Evolutionary conservation across 2,888 invertebrate genomes (phyloP).

Genomic region (Nomada fabriciana): DNA sequence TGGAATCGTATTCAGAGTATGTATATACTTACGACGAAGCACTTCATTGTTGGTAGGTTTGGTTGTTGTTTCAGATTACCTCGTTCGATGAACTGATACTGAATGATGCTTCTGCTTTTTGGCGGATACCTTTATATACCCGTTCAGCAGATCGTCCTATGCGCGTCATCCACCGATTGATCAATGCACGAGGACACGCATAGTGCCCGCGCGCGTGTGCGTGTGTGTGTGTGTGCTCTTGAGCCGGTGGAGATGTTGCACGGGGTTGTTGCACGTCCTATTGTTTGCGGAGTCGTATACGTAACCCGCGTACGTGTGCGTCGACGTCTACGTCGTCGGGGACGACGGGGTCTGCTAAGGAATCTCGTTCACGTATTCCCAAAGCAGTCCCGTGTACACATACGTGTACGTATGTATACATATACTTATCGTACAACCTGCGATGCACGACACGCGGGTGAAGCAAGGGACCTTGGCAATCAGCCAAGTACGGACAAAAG

Average conservation of each 20-base stretch:
- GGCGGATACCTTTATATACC: constrained; percentile 79
- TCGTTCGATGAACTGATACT: constrained; percentile 69
- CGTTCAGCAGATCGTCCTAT: constrained; percentile 66
- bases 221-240: constrained; percentile 19
- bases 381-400: constrained; percentile 44
- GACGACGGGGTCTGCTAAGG: constrained; percentile 57
- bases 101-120: constrained; percentile 78
- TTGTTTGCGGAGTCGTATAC: constrained; percentile 65
- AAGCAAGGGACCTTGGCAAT: constrained; percentile 80
- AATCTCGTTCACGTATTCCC: constrained; percentile 69
- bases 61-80: constrained; percentile 57
- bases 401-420: too few relatives aligned
- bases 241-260: constrained; percentile 54
- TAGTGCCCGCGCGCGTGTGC: constrained; percentile 18
- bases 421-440: constrained; percentile 33
- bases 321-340: constrained; percentile 8
- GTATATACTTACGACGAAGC: constrained; percentile 77
- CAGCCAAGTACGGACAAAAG: constrained; percentile 79
- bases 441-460: constrained; percentile 64
- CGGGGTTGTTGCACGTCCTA: constrained; percentile 65
- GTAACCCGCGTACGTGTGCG: constrained; percentile 50
- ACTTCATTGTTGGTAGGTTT: constrained; percentile 77
- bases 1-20: not conserved
- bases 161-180: constrained; percentile 75
- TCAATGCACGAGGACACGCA: constrained; percentile 75